These are phyloP conservation scores for Caenorhabditis wallacei DNA, from an alignment of 2,888 invertebrate genomes.

Conservation along the genomic window DNA sequence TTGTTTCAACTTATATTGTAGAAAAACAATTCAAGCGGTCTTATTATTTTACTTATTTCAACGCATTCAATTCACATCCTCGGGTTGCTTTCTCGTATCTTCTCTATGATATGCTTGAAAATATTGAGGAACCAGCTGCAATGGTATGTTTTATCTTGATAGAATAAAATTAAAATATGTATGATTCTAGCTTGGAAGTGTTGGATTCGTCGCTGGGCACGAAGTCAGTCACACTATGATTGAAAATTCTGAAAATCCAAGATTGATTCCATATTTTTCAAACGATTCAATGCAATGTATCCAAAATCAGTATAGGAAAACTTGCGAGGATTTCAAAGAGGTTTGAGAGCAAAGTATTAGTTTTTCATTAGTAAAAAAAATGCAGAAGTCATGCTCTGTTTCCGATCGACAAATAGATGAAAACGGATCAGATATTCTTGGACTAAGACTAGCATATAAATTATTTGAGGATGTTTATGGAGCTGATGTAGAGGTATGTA, in stretches of 20 bases:
- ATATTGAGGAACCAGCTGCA: conserved; percentile 1
- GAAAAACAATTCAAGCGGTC: not conserved
- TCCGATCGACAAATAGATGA: conserved; percentile 27
- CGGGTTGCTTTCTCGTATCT: not conserved
- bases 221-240: conserved; percentile 39
- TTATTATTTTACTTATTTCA: conserved; percentile 5
- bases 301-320: conserved; percentile 24
- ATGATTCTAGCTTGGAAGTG: conserved; percentile 19
- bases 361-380: not conserved
- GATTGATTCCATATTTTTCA: conserved; percentile 18
- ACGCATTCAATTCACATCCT: conserved; percentile 13
- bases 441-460: conserved; percentile 24
- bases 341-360: not conserved
- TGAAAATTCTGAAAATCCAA: not conserved
- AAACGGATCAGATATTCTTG: conserved; percentile 40
- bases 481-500: not conserved
- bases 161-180: not conserved
- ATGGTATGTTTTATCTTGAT: not conserved
- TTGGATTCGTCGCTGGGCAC: conserved; percentile 29
- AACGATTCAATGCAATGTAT: conserved; percentile 26
- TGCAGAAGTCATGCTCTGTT: not conserved
- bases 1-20: not conserved
- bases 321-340: conserved; percentile 23
- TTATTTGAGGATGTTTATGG: conserved; percentile 7
- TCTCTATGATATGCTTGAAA: conserved; percentile 12